These are phyloP conservation scores for Ectemnius lituratus DNA, from an alignment of 2,888 invertebrate genomes.

Conservation along the genomic window DNA sequence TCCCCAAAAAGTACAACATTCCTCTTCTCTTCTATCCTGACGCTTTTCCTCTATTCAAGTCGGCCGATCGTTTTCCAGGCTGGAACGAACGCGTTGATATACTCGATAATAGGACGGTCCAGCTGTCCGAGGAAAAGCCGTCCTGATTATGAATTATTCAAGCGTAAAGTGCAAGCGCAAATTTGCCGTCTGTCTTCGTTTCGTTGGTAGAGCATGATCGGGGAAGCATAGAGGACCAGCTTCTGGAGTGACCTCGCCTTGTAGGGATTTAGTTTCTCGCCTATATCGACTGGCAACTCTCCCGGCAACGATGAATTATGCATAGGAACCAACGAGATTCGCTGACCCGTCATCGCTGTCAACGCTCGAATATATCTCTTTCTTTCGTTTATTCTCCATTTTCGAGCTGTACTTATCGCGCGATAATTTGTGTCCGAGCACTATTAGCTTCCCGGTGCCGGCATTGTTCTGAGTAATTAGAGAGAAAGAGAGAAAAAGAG, in stretches of 20 bases:
- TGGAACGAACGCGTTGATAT: conserved; percentile 27
- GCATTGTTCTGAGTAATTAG: no score
- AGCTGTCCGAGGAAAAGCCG: conserved; percentile 33
- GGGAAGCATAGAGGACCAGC: conserved; percentile 27
- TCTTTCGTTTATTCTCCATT: not conserved
- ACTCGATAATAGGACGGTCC: conserved; percentile 55
- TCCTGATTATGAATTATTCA: conserved; percentile 59
- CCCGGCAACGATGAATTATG: conserved; percentile 47
- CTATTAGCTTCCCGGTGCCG: no score
- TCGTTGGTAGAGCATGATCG: conserved; percentile 7
- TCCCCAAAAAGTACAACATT: no score
- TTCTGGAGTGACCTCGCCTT: conserved; percentile 57
- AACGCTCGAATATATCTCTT: not conserved
- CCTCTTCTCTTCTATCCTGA: no score
- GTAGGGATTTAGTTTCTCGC: conserved; percentile 58
- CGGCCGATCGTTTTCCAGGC: no score
- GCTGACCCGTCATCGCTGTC: not conserved
- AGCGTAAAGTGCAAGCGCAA: conserved; percentile 62
- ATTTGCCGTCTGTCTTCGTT: conserved; percentile 67
- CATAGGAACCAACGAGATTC: conserved; percentile 22
- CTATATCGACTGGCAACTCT: conserved; percentile 5
- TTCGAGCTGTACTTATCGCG: no score
- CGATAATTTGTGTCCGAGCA: no score
- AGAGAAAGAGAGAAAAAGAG: no score
- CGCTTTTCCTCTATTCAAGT: no score